Evolutionary conservation across 2,888 invertebrate genomes (phyloP), one percentile per base, ranked within the genome.

Genomic region (Blera fallax): DNA sequence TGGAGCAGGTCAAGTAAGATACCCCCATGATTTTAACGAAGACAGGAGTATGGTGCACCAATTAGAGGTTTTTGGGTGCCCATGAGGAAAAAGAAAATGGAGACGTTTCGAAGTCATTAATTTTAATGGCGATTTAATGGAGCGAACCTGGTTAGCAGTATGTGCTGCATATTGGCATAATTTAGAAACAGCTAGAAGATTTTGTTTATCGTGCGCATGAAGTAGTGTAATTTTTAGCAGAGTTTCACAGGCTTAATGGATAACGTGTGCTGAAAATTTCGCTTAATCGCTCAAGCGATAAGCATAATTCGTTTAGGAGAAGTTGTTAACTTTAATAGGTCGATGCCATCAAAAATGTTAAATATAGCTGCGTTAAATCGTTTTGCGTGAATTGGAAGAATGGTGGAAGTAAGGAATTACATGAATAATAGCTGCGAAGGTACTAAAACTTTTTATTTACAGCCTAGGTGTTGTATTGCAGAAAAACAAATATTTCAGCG

Each of bases 101-200:
- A 65, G 21, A 50, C 34, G 40, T 54, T 65, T 60, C 62, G 37
- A 72, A 64, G 76, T 81, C 85, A 85, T 85, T 85, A 85, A 81
- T 81, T 85, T 85, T 85, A 85, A 81, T 81, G 74, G 74, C 64
- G 69, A 50, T 76, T 74, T 80, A 84, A 85, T 81, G 70, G 80
- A 62, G 48, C 40, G 56, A 62, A 67, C 34, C 29, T 62, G 67
- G 45, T 45, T 37, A 32, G 37, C 32, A 43, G 45, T 50, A 54
- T 34, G 14, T 50, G 48, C 24, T 64, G 34, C 65, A 70, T 72
- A 73, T 73, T 73, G 50, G 73, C 27, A 60, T 58, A 65, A 50
- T 73, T 65, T 40, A 37, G 11, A 7, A 6, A 29, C n/a, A n/a
- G 4, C 27, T 29, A 21, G 2, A 34, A 14, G 32, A 43, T 4